Percentiles rank a stretch among this genome's conserved stretches.
Evolutionary conservation across 1,140 invertebrate species (phyloP).

Genomic region (Coptotermes formosanus): DNA sequence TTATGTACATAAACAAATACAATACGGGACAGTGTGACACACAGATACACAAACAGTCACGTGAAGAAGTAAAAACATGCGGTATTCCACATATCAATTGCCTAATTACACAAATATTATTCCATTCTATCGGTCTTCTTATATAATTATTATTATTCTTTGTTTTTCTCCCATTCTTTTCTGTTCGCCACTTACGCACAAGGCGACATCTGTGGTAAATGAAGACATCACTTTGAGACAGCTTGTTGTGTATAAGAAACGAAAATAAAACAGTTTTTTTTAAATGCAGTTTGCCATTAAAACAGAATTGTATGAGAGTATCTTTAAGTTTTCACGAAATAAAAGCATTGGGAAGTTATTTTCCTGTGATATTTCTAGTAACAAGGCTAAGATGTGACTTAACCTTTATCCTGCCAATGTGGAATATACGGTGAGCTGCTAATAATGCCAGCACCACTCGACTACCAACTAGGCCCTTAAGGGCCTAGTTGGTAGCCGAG

Average conservation of each 20-base stretch:
- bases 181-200: not conserved
- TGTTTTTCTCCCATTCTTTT: not conserved
- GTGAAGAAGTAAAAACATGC: not conserved
- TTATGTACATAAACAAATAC: not conserved
- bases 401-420: too few relatives aligned
- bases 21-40: not conserved
- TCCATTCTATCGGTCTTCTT: not conserved
- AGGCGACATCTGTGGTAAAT: slow-evolving; percentile 9
- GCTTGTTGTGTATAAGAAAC: not conserved
- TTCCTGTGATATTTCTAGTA: not conserved
- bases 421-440: too few relatives aligned
- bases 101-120: not conserved
- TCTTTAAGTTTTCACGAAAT: not conserved
- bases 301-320: not conserved
- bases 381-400: too few relatives aligned
- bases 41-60: not conserved
- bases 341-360: not conserved
- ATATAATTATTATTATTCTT: not conserved
- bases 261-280: not conserved
- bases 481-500: too few relatives aligned
- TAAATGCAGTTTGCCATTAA: not conserved
- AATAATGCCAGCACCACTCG: too few relatives aligned
- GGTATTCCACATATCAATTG: not conserved
- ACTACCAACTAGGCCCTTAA: too few relatives aligned
- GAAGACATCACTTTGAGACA: not conserved